These are phyloP conservation scores for Brachyopa scutellaris DNA, from an alignment of 2,888 invertebrate genomes.

Conservation along the genomic window DNA sequence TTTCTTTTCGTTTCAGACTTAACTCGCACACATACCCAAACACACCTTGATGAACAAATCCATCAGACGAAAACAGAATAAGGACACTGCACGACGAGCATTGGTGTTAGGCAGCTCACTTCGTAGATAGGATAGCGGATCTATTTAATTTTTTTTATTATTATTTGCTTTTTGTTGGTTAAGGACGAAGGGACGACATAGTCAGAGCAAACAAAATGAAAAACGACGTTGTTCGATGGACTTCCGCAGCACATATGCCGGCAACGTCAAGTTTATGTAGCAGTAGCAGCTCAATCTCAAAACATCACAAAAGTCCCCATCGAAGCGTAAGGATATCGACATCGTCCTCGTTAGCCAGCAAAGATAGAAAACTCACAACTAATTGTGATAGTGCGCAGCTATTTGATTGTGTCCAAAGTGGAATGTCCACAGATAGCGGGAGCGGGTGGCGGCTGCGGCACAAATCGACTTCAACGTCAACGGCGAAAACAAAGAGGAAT, in stretches of 20 bases:
- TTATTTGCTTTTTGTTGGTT: not conserved
- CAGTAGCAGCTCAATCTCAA: conserved; percentile 38
- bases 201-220: conserved; percentile 78
- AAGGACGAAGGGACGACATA: conserved; percentile 55
- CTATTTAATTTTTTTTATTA: conserved; percentile 41
- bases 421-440: too few relatives aligned
- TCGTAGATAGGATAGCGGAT: conserved; percentile 56
- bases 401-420: not conserved
- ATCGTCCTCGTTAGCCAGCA: conserved; percentile 2
- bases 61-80: conserved; percentile 15
- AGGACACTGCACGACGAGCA: conserved; percentile 32
- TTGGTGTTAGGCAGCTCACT: conserved; percentile 33
- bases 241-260: conserved; percentile 31
- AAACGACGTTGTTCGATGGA: conserved; percentile 82
- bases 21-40: conserved; percentile 11
- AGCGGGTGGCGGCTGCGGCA: too few relatives aligned
- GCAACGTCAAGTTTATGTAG: conserved; percentile 65
- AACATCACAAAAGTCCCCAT: conserved; percentile 54
- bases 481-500: too few relatives aligned
- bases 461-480: too few relatives aligned
- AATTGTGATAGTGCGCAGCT: conserved; percentile 62
- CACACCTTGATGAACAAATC: conserved; percentile 49
- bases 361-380: conserved; percentile 51
- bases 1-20: conserved; percentile 40
- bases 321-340: conserved; percentile 14